phyloP scores from a whole-genome alignment of 2,797 vertebrate genomes.

The Enteromius viviparus region DNA sequence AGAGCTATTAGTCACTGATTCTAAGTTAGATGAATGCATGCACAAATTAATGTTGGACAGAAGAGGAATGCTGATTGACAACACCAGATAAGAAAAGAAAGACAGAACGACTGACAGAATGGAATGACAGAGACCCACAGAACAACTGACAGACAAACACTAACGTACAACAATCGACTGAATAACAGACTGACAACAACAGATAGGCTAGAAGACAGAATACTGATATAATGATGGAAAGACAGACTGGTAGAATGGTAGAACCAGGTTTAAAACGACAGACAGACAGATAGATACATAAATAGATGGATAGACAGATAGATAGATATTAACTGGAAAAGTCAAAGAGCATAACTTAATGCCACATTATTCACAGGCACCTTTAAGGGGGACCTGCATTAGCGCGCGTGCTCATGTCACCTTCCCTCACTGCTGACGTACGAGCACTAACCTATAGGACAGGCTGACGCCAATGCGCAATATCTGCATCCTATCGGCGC shows the following conservation, averaged over 20 bases:
- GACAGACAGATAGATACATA: too few species aligned
- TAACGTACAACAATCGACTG: neutral
- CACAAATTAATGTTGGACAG: neutral
- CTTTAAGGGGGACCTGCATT: slow-evolving; percentile 34
- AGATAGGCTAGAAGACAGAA: neutral
- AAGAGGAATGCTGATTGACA: neutral
- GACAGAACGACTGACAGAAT: neutral
- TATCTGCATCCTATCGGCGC: slow-evolving; percentile 25
- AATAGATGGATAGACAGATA: fast-evolving
- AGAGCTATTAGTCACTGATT: too few species aligned
- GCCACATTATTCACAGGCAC: neutral
- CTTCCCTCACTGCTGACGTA: slow-evolving; percentile 40
- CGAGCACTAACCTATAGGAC: slow-evolving; percentile 30
- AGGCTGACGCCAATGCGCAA: slow-evolving; percentile 52
- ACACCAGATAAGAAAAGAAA: neutral
- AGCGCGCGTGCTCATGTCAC: slow-evolving; percentile 11
- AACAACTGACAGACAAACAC: neutral
- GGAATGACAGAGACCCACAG: neutral
- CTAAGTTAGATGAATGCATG: too few species aligned
- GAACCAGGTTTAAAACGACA: neutral
- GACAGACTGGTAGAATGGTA: neutral
- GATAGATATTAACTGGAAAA: neutral
- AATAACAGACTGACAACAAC: neutral
- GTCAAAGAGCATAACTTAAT: neutral
- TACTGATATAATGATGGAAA: neutral